These are phyloP conservation scores for Strongylocentrotus purpuratus DNA, from an alignment of 35 echinoderm and acorn worm genomes.

Conservation along the genomic window DNA sequence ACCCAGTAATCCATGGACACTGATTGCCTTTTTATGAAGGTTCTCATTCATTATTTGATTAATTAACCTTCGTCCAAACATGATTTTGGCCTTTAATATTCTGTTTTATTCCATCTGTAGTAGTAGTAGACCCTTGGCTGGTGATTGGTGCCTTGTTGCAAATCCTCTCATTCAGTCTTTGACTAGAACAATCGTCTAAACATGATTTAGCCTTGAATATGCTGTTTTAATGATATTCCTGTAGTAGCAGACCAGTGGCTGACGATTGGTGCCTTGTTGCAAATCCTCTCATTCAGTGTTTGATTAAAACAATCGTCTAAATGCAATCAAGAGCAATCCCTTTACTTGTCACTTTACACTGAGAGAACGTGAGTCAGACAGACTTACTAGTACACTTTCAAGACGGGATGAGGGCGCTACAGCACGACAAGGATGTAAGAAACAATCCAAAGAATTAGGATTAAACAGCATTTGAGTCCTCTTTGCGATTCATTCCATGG, in stretches of 20 bases:
- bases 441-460: neutral
- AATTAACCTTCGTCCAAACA: neutral
- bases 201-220: too few species aligned
- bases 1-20: too few species aligned
- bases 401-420: neutral
- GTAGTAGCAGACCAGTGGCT: neutral
- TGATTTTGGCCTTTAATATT: neutral
- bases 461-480: neutral
- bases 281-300: conserved; percentile 14
- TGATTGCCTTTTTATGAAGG: neutral
- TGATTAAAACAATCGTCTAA: conserved; percentile 25
- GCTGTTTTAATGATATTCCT: neutral
- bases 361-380: neutral
- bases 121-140: neutral
- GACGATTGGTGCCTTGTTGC: neutral
- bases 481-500: neutral
- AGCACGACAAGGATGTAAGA: neutral
- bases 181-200: neutral
- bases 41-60: neutral
- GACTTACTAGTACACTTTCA: neutral
- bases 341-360: neutral
- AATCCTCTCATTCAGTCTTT: neutral
- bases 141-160: neutral
- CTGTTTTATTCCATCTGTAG: neutral
- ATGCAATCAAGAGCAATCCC: neutral